Evolutionary conservation across 2,113 vertebrate genomes (phyloP), one percentile per base, ranked within the genome.

Genomic region (Chamaetylas fuelleborni): DNA sequence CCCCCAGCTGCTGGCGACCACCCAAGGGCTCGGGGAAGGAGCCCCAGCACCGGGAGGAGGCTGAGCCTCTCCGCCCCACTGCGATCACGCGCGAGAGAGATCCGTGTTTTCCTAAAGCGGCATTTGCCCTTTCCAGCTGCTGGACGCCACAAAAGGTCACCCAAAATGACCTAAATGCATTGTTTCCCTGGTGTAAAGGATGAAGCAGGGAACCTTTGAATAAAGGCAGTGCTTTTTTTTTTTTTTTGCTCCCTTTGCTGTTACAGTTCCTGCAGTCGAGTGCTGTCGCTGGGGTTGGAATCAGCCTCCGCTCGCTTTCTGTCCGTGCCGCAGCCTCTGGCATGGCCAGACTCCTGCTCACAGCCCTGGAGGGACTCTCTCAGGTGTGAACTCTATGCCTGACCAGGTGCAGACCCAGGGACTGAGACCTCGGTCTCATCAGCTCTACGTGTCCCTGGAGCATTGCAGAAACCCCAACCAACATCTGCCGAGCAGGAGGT

Each of bases 91-190:
- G 9, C 78, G 4, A 45, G 31, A 6, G 3, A 83, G 56, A 64
- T 29, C 17, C 0, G 0, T 88, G 80, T 88, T 91, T 83, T 88
- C 0, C 0, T 61, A 67, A 34, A 14, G 40, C 0, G 5, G 10
- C 72, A 6, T 73, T 54, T 83, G 82, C 82, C 67, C 92, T 58
- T 61, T 69, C 54, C 74, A 87, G 74, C 91, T 77, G 81, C 93
- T 78, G 93, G 79, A 36, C 0, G 2, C 31, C 47, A 24, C 4
- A 0, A 31, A 83, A 94, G 90, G 90, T 83, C 86, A 78, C n/a
- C n/a, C 7, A 3, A 57, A 78, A 57, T 53, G 7, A 64, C 81
- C 82, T 74, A 78, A 86, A 60, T 22, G 43, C 53, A 38, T 70
- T 0, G 1, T 92, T 90, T 81, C 70, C 82, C 81, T 71, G 60